A percentile compares a stretch with the other conserved stretches of the same genome.
These are phyloP conservation scores for Myiothlypis chrysogaster DNA, from an alignment of 2,797 vertebrate genomes.

Conservation along the genomic window DNA sequence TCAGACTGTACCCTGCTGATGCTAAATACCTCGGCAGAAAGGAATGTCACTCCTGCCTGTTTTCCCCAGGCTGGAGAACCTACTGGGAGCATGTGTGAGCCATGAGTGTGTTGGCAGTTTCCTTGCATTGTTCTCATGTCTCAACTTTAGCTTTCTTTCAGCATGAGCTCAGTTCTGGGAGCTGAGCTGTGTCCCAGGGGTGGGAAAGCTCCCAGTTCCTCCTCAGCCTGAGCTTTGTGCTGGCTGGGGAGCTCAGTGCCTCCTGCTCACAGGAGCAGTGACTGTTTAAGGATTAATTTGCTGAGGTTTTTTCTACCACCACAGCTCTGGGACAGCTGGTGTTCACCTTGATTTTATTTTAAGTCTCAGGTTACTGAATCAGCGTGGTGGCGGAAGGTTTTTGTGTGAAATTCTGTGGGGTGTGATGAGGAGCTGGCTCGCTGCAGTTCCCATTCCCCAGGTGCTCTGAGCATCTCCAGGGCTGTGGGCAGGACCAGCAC, in stretches of 20 bases:
- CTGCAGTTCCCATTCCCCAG: background rate
- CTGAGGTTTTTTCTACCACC: background rate
- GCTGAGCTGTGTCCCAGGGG: background rate
- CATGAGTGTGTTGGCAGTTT: slow-evolving; percentile 53
- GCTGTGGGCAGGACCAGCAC: background rate
- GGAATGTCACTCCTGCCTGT: slow-evolving; percentile 6
- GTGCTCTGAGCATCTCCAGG: background rate
- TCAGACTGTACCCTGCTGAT: background rate
- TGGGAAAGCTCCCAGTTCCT: background rate
- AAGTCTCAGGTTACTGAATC: background rate
- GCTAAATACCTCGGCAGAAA: slow-evolving; percentile 25
- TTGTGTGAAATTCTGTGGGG: background rate
- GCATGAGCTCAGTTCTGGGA: slow-evolving; percentile 21
- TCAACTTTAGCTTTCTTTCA: slow-evolving; percentile 59
- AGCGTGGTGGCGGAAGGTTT: background rate
- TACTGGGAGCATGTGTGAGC: slow-evolving; percentile 28
- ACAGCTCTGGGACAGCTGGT: background rate
- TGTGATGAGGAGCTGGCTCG: background rate
- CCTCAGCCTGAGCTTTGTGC: background rate
- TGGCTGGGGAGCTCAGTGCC: background rate
- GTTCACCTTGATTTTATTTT: background rate
- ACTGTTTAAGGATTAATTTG: background rate
- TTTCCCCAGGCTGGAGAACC: background rate
- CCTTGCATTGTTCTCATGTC: slow-evolving; percentile 60
- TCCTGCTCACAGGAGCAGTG: background rate